A percentile compares a stretch with the other conserved stretches of the same genome.
Evolutionary conservation across 2,113 vertebrate genomes (phyloP).

Genomic region (Platycercus adscitus): DNA sequence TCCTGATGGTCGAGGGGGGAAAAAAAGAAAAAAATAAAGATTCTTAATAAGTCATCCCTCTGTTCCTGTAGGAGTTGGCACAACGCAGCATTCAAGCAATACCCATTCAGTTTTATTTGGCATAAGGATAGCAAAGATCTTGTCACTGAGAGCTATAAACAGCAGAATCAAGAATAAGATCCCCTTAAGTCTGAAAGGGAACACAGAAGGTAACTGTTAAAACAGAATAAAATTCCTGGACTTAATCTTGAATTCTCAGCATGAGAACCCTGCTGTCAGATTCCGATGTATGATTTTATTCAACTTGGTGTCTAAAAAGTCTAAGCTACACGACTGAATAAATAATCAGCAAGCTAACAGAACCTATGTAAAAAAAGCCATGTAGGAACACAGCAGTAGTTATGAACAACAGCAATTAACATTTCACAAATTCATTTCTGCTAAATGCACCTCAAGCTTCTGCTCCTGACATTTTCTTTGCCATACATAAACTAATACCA

Average conservation of each 20-base stretch:
- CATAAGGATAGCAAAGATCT: background rate
- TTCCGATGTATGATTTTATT: slow-evolving; percentile 61
- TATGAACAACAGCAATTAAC: slow-evolving; percentile 59
- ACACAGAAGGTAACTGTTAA: slow-evolving; percentile 56
- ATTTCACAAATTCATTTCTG: slow-evolving; percentile 47
- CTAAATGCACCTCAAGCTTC: slow-evolving; percentile 24
- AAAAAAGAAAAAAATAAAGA: background rate
- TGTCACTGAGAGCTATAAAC: background rate
- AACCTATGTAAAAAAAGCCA: background rate
- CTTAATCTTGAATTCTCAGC: slow-evolving; percentile 48
- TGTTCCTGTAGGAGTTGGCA: background rate
- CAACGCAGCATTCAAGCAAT: background rate
- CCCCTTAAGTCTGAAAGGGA: background rate
- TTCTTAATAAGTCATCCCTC: background rate
- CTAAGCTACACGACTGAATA: slow-evolving; percentile 21
- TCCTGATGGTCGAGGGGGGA: background rate
- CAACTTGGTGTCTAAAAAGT: slow-evolving; percentile 49
- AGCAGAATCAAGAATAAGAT: slow-evolving; percentile 46
- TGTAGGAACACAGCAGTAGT: slow-evolving; percentile 48
- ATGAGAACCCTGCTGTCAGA: slow-evolving; percentile 49
- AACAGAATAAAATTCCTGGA: slow-evolving; percentile 52
- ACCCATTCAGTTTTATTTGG: background rate
- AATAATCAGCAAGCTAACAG: slow-evolving; percentile 33
- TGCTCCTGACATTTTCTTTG: slow-evolving; percentile 2
- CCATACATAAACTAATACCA: slow-evolving; percentile 41